Conservation (phyloP, 2,888 invertebrate species). For the Trimorus sp. region DNA sequence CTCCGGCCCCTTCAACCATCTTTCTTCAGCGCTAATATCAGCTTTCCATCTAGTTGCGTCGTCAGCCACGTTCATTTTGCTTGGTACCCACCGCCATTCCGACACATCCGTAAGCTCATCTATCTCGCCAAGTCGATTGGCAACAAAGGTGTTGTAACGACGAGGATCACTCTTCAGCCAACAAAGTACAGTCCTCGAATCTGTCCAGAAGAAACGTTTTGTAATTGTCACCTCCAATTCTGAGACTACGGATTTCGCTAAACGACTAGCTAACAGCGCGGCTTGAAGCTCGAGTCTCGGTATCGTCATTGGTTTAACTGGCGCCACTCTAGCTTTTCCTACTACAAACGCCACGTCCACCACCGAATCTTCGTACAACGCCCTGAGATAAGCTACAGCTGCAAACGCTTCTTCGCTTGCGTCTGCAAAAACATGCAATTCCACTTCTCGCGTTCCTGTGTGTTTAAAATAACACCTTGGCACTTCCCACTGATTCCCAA, state of each 20-base stretch:
- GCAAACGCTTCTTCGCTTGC: constrained; percentile 31
- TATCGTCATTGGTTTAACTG: constrained; percentile 23
- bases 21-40: background rate
- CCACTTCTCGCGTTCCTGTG: background rate
- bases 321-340: constrained; percentile 26
- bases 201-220: background rate
- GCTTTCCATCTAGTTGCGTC: background rate
- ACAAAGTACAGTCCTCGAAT: background rate
- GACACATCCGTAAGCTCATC: background rate
- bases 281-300: constrained; percentile 33
- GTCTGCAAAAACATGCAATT: constrained; percentile 21
- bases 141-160: background rate
- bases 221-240: background rate
- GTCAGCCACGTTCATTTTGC: constrained; percentile 69
- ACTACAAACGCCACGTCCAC: constrained; percentile 10
- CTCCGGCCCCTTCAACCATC: background rate
- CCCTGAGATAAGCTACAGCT: constrained; percentile 31
- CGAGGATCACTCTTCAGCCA: background rate
- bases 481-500: background rate
- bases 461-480: background rate
- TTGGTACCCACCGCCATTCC: background rate
- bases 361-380: background rate
- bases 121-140: too few species aligned
- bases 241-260: background rate
- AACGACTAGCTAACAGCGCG: constrained; percentile 5